These are phyloP conservation scores for Drosophila novamexicana DNA, from an alignment of 1,140 invertebrate species.

Conservation along the genomic window DNA sequence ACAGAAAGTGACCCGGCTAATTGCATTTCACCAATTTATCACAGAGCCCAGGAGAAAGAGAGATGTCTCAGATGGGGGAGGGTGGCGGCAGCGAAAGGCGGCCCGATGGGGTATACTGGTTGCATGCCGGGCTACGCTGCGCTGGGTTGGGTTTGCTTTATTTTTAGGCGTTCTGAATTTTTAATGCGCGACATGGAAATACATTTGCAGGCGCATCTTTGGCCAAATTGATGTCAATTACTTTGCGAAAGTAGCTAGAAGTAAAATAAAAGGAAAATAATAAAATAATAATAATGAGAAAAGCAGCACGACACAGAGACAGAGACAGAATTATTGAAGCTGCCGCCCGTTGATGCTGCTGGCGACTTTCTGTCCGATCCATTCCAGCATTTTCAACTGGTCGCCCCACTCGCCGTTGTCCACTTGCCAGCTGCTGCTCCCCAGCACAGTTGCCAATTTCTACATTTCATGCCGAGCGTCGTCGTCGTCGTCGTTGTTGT, in stretches of 20 bases:
- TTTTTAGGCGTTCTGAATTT: constrained; percentile 30
- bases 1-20: constrained; percentile 38
- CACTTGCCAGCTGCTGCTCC: constrained; percentile 36
- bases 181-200: constrained; percentile 45
- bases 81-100: neutral
- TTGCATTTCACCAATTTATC: constrained; percentile 63
- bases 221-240: constrained; percentile 70
- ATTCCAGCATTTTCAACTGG: constrained; percentile 18
- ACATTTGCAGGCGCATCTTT: constrained; percentile 14
- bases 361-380: constrained; percentile 47
- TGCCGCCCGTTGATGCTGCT: constrained; percentile 35
- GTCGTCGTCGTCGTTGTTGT: constrained; percentile 5
- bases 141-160: constrained; percentile 13
- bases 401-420: constrained; percentile 7
- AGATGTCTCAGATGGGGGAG: neutral
- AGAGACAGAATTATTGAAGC: constrained; percentile 50
- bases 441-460: constrained; percentile 57
- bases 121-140: neutral
- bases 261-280: constrained; percentile 24
- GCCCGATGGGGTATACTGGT: neutral
- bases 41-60: constrained; percentile 5
- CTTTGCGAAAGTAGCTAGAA: constrained; percentile 66
- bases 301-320: constrained; percentile 35
- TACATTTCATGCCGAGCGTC: constrained; percentile 52
- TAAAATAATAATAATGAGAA: constrained; percentile 59